Conservation (phyloP, 2,113 vertebrate genomes). For the Gymnarchus niloticus region DNA sequence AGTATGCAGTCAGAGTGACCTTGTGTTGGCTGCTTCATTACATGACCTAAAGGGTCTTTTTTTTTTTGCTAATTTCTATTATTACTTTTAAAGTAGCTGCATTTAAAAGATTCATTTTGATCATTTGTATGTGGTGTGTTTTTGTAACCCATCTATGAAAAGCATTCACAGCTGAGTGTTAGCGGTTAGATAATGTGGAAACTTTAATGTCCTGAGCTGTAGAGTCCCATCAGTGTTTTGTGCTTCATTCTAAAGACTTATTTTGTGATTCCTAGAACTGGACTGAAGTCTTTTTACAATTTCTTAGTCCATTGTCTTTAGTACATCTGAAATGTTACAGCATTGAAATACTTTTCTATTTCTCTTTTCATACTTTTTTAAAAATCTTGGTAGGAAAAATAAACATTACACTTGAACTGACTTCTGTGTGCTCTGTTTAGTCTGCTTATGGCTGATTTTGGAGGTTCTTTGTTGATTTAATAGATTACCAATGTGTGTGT, state of each 20-base stretch:
- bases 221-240: neutral
- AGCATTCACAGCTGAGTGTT: neutral
- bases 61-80: neutral
- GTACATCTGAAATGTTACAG: conserved; percentile 11
- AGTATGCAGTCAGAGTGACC: neutral
- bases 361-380: conserved; percentile 16
- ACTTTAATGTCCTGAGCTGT: conserved; percentile 1
- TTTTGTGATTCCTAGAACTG: neutral
- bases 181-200: neutral
- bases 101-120: neutral
- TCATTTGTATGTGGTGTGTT: neutral
- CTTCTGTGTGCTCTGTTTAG: neutral
- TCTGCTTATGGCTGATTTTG: neutral
- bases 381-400: conserved; percentile 22
- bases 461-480: too few species aligned
- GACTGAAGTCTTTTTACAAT: neutral
- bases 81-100: neutral
- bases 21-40: neutral
- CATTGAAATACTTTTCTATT: conserved; percentile 7
- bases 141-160: neutral
- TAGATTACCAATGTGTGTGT: too few species aligned
- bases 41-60: neutral
- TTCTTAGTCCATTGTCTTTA: neutral
- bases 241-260: neutral
- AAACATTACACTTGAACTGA: conserved; percentile 26